A percentile compares a stretch with the other conserved stretches of the same genome.
phyloP scores from a whole-genome alignment of 1,140 invertebrate genomes.

The Leucophenga varia region DNA sequence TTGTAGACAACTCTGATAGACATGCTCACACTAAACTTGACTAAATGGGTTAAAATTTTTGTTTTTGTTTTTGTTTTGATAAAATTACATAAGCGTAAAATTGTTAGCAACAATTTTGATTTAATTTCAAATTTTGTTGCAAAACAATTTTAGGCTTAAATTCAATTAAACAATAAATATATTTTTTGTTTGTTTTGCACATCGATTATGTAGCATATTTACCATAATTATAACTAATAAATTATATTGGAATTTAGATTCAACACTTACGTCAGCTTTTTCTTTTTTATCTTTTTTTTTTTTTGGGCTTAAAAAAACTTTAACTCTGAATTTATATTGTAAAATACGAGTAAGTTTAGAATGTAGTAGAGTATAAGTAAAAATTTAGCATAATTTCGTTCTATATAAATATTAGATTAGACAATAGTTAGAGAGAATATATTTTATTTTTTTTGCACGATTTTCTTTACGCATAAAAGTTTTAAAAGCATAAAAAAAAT shows the following conservation, averaged over 20 bases:
- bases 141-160: slow-evolving; percentile 39
- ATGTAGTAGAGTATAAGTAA: slow-evolving; percentile 19
- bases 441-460: too few relatives aligned
- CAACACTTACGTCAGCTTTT: slow-evolving; percentile 52
- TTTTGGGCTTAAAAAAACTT: slow-evolving; percentile 30
- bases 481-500: slow-evolving; percentile 11
- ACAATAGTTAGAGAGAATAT: slow-evolving; percentile 19
- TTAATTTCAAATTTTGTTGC: slow-evolving; percentile 6
- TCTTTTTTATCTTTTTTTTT: slow-evolving; percentile 19
- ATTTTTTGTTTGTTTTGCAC: slow-evolving; percentile 15
- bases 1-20: too few relatives aligned
- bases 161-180: slow-evolving; percentile 14
- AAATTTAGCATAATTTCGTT: slow-evolving; percentile 55
- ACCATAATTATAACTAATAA: slow-evolving; percentile 36
- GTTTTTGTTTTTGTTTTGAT: too few relatives aligned
- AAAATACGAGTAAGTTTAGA: slow-evolving; percentile 15
- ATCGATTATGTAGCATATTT: too few relatives aligned
- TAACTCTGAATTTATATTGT: too few relatives aligned
- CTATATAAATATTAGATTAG: slow-evolving; percentile 46
- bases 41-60: too few relatives aligned
- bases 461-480: slow-evolving; percentile 18
- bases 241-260: slow-evolving; percentile 40
- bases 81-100: too few relatives aligned
- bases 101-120: slow-evolving; percentile 5
- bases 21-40: too few relatives aligned